Evolutionary conservation across 2,797 vertebrate genomes (phyloP), one percentile per base, ranked within the genome.

Genomic region (Phaenicophaeus curvirostris): DNA sequence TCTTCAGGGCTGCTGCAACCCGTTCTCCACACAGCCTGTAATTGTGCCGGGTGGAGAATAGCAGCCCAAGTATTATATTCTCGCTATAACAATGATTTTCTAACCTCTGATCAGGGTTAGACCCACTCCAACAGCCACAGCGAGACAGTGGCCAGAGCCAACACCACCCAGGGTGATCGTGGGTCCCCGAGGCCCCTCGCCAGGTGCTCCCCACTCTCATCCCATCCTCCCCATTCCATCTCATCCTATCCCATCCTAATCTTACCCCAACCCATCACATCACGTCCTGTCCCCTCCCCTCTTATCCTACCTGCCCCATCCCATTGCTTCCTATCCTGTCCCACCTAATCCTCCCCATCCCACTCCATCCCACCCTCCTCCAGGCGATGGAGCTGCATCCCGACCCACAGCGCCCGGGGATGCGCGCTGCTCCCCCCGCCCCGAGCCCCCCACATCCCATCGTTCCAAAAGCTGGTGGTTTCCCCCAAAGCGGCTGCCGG

Each of bases 111-210:
- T 2, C 13, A 20, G 27, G 19, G 55, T 50, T 6, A 8, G 31
- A 35, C 5, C 41, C 3, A 2, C 4, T 1, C 16, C 2, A 21
- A 10, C 0, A 0, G 21, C 23, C 20, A 0, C 0, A 11, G 61
- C 18, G 8, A 11, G 54, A 14, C 55, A 30, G 54, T 2, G 54
- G 39, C 41, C 2, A 1, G 23, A n/a, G 35, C 14, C 27, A 27
- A 63, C 27, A 8, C 3, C 18, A 2, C 14, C 11, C 78, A 5
- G 41, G 16, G 12, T 31, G 55, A 21, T 33, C 3, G 3, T 5
- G 46, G 58, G 2, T 5, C 23, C 33, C 33, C 5, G 0, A n/a
- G 13, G 14, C 37, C 31, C 51, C 27, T 11, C 5, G 0, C 44
- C 53, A 23, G 35, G 6, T 0, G 1, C 39, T 41, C 15, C 37